Conservation (phyloP, 2,797 vertebrate species). For the Centroberyx gerrardi region DNA sequence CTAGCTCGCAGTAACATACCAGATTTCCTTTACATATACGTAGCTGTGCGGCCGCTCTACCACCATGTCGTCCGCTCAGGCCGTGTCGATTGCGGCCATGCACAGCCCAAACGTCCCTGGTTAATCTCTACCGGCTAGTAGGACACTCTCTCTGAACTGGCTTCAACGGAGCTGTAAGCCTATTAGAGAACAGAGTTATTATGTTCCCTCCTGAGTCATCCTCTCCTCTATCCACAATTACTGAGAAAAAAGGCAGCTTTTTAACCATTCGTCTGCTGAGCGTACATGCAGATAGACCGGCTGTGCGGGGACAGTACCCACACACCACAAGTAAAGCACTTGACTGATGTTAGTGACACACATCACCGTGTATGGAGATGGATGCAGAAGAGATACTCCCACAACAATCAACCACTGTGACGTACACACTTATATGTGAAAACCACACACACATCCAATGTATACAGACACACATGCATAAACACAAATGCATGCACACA, state of each 20-base stretch:
- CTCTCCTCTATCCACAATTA: constrained; percentile 77
- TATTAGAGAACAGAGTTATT: constrained; percentile 72
- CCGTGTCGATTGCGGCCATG: constrained; percentile 37
- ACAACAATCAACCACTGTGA: constrained; percentile 52
- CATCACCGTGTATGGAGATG: constrained; percentile 41
- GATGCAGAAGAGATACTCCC: constrained; percentile 51
- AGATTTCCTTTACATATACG: constrained; percentile 27
- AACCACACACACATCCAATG: constrained; percentile 54
- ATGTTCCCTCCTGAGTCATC: constrained; percentile 82
- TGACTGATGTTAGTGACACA: constrained; percentile 61
- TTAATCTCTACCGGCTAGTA: constrained; percentile 50
- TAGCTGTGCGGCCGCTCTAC: constrained; percentile 7
- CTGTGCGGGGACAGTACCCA: constrained; percentile 54
- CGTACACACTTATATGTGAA: constrained; percentile 56
- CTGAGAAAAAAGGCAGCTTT: constrained; percentile 65
- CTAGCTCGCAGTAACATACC: constrained; percentile 19
- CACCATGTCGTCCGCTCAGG: constrained; percentile 25
- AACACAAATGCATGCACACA: constrained; percentile 46
- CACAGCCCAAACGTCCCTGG: constrained; percentile 45
- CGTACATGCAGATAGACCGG: constrained; percentile 48
- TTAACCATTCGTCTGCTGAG: constrained; percentile 76
- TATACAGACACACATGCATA: constrained; percentile 48
- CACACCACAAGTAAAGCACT: constrained; percentile 61
- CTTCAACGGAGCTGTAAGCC: constrained; percentile 65
- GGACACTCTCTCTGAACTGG: constrained; percentile 61